Evolutionary conservation across 2,888 invertebrate species (phyloP).

Genomic region (Sesia apiformis): DNA sequence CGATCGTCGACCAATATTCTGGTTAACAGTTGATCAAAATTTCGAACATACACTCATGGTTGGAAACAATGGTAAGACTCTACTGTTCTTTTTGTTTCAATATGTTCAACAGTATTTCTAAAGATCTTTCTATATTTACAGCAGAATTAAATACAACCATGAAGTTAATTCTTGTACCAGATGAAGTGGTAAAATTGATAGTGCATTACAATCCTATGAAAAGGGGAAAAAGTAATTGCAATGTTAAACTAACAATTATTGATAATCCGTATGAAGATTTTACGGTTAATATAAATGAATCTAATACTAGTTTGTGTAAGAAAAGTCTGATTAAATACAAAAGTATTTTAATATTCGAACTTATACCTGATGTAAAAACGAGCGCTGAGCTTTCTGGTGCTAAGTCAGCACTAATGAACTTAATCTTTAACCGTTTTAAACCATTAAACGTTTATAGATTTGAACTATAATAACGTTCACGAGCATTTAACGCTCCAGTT

Average conservation of each 20-base stretch:
- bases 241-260: conserved; percentile 40
- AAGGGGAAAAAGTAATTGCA: conserved; percentile 47
- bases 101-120: background rate
- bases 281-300: conserved; percentile 25
- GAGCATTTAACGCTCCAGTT: too few relatives aligned
- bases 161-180: conserved; percentile 32
- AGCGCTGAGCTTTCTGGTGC: background rate
- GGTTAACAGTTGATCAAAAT: conserved; percentile 28
- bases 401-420: background rate
- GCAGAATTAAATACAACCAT: conserved; percentile 30
- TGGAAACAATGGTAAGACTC: conserved; percentile 30
- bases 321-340: too few relatives aligned
- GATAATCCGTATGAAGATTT: conserved; percentile 60
- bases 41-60: conserved; percentile 24
- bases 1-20: conserved; percentile 46
- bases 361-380: background rate
- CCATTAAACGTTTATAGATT: too few relatives aligned
- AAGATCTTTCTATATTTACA: conserved; percentile 15
- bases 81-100: background rate
- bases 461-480: too few relatives aligned
- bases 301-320: too few relatives aligned
- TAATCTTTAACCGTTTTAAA: background rate
- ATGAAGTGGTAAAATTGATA: conserved; percentile 30
- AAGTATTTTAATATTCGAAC: background rate
- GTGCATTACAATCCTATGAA: conserved; percentile 47